Evolutionary conservation across 2,888 invertebrate species (phyloP), one percentile per base, ranked within the genome.

Genomic region (Phyllotreta striolata): DNA sequence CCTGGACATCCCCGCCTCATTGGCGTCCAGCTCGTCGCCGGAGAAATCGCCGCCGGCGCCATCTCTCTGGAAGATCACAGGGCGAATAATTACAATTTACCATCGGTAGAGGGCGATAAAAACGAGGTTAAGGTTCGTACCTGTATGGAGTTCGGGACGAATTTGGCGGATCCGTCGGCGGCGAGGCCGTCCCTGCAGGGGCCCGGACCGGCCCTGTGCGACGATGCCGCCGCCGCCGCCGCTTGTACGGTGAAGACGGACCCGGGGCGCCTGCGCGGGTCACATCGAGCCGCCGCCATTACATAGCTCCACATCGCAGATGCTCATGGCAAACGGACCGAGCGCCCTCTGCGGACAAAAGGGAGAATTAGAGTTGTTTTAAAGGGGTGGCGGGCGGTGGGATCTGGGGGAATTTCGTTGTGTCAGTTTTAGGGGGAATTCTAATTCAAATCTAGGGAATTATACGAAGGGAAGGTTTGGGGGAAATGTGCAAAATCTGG

Each of bases 271-370:
- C 68, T 67, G 66, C 86, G 85, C 74, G 85, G 84, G 83, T 88
- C 88, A 80, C 88, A 86, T 77, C 89, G 86, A 75, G 89, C 87
- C 69, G 89, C 88, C 71, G 89, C 89, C 83, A 89, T 86, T 82
- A 90, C 88, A 83, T 89, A 89, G 68, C 89, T 87, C 89, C 89
- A 89, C 89, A 89, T 90, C 78, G 81, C 83, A 74, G 77, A 71
- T 56, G 63, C 12, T 55, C 63, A 63, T 63, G 58, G 63, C 63
- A 63, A 38, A 34, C 39, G 54, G 55, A 13, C 10, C 12, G 46
- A 46, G 6, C 34, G 24, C 35, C 8, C 41, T 55, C 63, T 63
- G 39, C 24, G 59, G 58, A 10, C 0, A 5, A 13, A 35, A 49
- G 24, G 24, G 24, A 4, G 24, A 24, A 3, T 24, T 24, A 3